Conservation (phyloP, 2,797 vertebrate genomes). For the Galago senegalensis region DNA sequence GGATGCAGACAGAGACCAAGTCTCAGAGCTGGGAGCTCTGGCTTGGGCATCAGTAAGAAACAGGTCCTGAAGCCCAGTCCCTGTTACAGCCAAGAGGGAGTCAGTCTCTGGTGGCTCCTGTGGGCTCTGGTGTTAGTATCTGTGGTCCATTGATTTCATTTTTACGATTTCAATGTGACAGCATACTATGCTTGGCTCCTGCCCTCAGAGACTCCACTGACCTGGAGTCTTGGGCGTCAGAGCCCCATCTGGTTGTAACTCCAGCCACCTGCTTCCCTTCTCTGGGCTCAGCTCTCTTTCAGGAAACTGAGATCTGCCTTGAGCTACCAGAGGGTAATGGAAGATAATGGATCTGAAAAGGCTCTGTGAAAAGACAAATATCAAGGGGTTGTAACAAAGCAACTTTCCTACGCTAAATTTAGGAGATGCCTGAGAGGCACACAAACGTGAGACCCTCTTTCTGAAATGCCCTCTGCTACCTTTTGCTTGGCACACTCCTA, state of each 20-base stretch:
- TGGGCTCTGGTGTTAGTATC: neutral
- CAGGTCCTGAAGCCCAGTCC: neutral
- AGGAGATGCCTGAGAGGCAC: neutral
- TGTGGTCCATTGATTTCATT: too few relatives aligned
- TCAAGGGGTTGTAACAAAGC: neutral
- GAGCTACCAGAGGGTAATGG: neutral
- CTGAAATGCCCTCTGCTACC: neutral
- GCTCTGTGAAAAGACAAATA: neutral
- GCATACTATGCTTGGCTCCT: rapidly evolving
- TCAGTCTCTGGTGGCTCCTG: rapidly evolving
- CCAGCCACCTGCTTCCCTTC: neutral
- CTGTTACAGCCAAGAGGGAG: neutral
- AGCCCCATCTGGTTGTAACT: neutral
- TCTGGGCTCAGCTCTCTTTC: neutral
- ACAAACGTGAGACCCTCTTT: neutral
- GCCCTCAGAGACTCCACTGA: neutral
- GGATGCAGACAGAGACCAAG: neutral
- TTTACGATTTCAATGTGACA: neutral
- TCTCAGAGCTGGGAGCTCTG: neutral
- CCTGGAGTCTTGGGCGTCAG: neutral
- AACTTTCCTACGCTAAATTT: neutral
- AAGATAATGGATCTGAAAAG: neutral
- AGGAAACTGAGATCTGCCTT: neutral
- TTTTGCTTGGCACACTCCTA: neutral
- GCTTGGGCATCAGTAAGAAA: rapidly evolving